Evolutionary conservation across 2,797 vertebrate species (phyloP), one percentile per base, ranked within the genome.

Genomic region (Lithobates pipiens): DNA sequence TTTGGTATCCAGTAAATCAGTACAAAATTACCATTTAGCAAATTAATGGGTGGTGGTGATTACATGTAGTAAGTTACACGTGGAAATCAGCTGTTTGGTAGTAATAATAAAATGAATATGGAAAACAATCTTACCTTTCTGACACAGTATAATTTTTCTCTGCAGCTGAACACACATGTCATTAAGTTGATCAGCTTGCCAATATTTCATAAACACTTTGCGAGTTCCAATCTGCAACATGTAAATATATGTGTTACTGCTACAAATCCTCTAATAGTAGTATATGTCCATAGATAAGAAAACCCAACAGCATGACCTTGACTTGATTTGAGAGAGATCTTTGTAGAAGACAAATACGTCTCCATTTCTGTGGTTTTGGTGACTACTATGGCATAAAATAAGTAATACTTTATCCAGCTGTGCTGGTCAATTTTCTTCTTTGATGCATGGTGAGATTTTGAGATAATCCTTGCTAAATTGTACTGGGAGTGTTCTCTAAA

Each of bases 171-270:
- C 95, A 91, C 97, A 97, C 92, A 96, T 93, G 84, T 98, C 96
- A 1, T 94, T 96, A 83, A 99, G 96, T 91, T 99, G 97, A 92
- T 97, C 97, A 34, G 96, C 95, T 87, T 98, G 97, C 96, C 97
- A 97, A 93, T 97, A 97, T 90, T 96, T 97, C 88, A 99, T 93
- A 91, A 99, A 98, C 82, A 99, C 97, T 92, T 97, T 98, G 84
- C 93, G 96, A 88, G 89, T 90, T 89, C 97, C 97, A 91, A 98
- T 95, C 98, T 99, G 71, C 84, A 94, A 93, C 65, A 67, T 67
- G 27, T 13, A 67, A 67, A 67, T 25, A 67, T 13, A 67, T 13
- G 3, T 25, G n/a, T 29, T 61, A 23, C 54, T 7, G 0, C 16
- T 61, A 18, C 5, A 61, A n/a, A 23, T 1, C 54, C 54, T 61